Base-by-base conservation (phyloP, 2,797 vertebrate genomes). In the Xiphorhynchus erythropygius region DNA sequence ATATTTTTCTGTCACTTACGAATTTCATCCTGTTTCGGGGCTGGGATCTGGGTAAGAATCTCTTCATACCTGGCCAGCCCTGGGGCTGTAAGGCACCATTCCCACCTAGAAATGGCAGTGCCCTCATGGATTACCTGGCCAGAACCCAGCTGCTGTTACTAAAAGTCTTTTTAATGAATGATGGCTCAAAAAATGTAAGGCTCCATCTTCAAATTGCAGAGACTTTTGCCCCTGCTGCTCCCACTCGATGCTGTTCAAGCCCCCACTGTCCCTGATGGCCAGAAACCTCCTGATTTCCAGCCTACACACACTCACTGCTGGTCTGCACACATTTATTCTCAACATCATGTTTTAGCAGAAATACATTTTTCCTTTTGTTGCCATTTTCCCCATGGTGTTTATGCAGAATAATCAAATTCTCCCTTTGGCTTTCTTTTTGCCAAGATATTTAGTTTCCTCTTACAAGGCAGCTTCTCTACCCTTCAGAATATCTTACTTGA, bases 371-470 rank as follows among this genome's bases (percentile, higher is more conserved):
- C 55, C 37, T 91, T 91, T 92, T 89, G 78, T 85, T 92, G 68
- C 28, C 70, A 16, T 89, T 96, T 96, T 88, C 91, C 89, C 91
- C 71, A 75, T 85, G 87, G 81, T 71, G 60, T 89, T 91, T 49
- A 53, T 87, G 82, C 46, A 74, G 87, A 85, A 70, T 94, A 96
- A 94, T 93, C 86, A 93, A 47, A 84, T 84, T 92, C 39, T 92
- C 49, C 80, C 82, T 78, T 73, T 69, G 63, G 24, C 24, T 78
- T 92, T 68, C 53, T 59, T 76, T 84, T 56, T 71, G 35, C 86
- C n/a, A 76, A 56, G 71, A 11, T 79, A 21, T 21, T 87, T 70
- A 1, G 21, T 83, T 92, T 77, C 22, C 24, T 46, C 56, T 82
- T 56, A 56, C 59, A 74, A 70, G 82, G 57, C 63, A 76, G 49